Evolutionary conservation across 2,113 vertebrate species (phyloP).

Genomic region (Pelecanoides urinatrix): DNA sequence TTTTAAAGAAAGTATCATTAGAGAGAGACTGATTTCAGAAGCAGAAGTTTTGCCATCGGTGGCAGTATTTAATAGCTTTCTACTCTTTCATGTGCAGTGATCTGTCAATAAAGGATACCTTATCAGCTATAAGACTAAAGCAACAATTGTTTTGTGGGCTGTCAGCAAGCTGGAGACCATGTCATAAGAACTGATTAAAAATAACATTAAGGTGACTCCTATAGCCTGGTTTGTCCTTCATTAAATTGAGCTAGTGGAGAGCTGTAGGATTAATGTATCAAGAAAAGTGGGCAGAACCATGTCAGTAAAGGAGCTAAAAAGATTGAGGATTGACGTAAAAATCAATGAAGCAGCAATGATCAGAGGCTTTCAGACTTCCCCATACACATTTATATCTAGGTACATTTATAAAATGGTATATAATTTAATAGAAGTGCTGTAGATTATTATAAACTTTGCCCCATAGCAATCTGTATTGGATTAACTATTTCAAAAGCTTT

Average conservation of each 20-base stretch:
- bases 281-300: neutral
- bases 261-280: slow-evolving; percentile 2
- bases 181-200: slow-evolving; percentile 9
- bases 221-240: slow-evolving; percentile 5
- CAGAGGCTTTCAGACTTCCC: neutral
- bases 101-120: neutral
- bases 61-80: neutral
- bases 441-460: neutral
- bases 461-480: neutral
- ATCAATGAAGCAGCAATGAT: neutral
- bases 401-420: neutral
- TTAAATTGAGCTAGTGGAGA: slow-evolving; percentile 25
- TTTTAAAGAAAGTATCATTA: neutral
- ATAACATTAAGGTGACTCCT: neutral
- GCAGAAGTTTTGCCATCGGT: neutral
- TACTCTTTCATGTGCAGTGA: neutral
- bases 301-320: neutral
- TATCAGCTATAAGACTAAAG: neutral
- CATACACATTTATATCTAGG: neutral
- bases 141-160: slow-evolving; percentile 7
- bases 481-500: neutral
- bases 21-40: neutral
- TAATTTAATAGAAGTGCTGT: neutral
- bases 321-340: neutral
- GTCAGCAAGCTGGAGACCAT: neutral